Evolutionary conservation across 1,140 invertebrate genomes (phyloP), one percentile per base, ranked within the genome.

Genomic region (Drosophila bifasciata): DNA sequence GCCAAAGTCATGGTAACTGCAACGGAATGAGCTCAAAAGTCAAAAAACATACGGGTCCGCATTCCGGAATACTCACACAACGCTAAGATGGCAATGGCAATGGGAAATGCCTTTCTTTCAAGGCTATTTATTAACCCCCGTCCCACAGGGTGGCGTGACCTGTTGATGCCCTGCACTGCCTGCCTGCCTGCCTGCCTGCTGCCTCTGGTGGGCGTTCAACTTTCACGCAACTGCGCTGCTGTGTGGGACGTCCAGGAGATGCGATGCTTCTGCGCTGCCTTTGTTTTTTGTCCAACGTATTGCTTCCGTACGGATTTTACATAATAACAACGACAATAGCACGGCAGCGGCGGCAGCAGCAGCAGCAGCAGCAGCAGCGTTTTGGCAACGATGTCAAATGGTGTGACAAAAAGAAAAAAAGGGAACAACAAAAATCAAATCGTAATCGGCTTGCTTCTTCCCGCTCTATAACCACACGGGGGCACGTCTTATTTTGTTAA

Each of bases 401-500:
- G 41, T 45, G 16, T 13, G 23, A 36, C 32, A 48, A 51, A 61
- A 61, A 32, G 25, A 32, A 51, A 51, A 51, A 32, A 15, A n/a
- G 9, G 15, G 28, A 19, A 51, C 16, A 64, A 64, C 44, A 63
- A 63, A 64, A 51, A 36, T 39, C 49, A 32, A 19, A 16, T 36
- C 49, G 49, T 13, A 50, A 25, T 25, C n/a, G 17, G 45, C 63
- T 50, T 28, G 63, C 49, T 68, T 43, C 46, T 56, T 63, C 43
- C 50, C 66, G 32, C 68, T 64, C 56, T 68, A 51, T 46, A 68
- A 68, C 55, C 66, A 46, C 63, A 68, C n/a, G 49, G 5, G 40
- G 66, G 58, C 59, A 64, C 61, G 66, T 63, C 50, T 68, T 48
- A 68, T 56, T 63, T 68, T 69, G 32, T 68, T 68, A 56, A 41